Base-by-base conservation (phyloP, 53 echinoderm and acorn worm species). In the Antedon mediterranea region DNA sequence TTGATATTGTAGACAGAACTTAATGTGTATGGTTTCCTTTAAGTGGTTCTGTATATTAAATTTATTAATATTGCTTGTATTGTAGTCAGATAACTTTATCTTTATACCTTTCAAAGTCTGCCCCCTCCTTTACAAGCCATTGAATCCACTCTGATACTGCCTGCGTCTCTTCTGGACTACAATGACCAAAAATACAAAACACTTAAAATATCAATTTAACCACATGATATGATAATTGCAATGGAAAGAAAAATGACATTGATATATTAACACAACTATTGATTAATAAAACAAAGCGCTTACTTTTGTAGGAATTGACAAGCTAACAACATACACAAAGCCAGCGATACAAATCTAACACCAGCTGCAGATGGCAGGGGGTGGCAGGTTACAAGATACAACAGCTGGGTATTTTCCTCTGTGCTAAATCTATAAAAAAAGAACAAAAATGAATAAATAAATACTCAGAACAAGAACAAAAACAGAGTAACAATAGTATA, bases 261-360 rank as follows among this genome's bases (percentile, higher is more conserved):
- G n/a, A n/a, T n/a, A n/a, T n/a, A n/a, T n/a, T n/a, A n/a, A n/a
- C n/a, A n/a, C n/a, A 37, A 72, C 72, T 72, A 30, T 7, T 7
- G 8, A 20, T 29, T 7, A 72, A 72, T 72, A 31, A 5, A 31
- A 30, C 9, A 6, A 30, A 29, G n/a, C 31, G 32, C 84, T 77
- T 76, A 94, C 92, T 86, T 90, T 73, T 92, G 85, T 27, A 93
- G 78, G 37, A 88, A 93, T 9, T 92, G 98, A 72, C 98, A 98
- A 11, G 98, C 98, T 70, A 98, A 75, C 79, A 98, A 85, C 98
- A 98, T 98, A 72, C 98, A 92, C 34, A 98, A 86, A 15, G 92
- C 90, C 72, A 93, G 85, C 42, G 88, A 90, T 71, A 93, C 88
- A 76, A 98, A 98, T 44, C 92, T 80, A 71, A 98, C 92, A 23